Base-by-base conservation (phyloP, 2,113 vertebrate genomes). In the Syngnathus floridae region DNA sequence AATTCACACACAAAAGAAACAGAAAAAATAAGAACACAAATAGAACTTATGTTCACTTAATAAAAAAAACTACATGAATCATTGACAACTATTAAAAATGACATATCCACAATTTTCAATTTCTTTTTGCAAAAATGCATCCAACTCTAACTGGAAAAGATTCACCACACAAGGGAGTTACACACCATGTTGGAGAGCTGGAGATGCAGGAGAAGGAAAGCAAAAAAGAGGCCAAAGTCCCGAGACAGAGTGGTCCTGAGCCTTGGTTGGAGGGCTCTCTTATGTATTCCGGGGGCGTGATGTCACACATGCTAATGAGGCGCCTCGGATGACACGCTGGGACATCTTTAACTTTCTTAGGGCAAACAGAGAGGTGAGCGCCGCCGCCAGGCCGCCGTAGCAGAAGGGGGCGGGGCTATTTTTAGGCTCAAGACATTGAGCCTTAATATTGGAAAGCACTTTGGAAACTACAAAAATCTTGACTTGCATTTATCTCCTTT, bases 291-390 rank as follows among this genome's bases (percentile, higher is more conserved):
- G 43, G 57, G 59, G 78, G 55, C 54, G 86, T 94, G 94, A 95
- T 86, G 90, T 91, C 92, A 92, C 59, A 31, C 70, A 79, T 77
- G 78, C 72, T 72, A 77, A 74, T 77, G 35, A 2, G 63, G 4
- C 7, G 84, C 90, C 91, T 94, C 92, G 66, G 84, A 83, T 97
- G 92, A 93, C 93, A 86, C 82, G 71, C 63, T 86, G 82, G 87
- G 82, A 85, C 88, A 72, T 92, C 93, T 94, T 93, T 95, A 93
- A 92, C 89, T 97, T 98, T 98, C 96, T 97, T 99, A 95, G 96
- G 95, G 95, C 94, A 96, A 93, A 91, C 85, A 88, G 88, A 91
- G 88, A 89, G 89, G 60, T 83, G 91, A 91, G 90, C 83, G 74
- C 74, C 70, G 75, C 1, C 43, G 57, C 56, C 56, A 10, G 57